A percentile compares a stretch with the other conserved stretches of the same genome.
phyloP scores from a whole-genome alignment of 64 coral and sea anemone species.

The Platygyra sinensis region DNA sequence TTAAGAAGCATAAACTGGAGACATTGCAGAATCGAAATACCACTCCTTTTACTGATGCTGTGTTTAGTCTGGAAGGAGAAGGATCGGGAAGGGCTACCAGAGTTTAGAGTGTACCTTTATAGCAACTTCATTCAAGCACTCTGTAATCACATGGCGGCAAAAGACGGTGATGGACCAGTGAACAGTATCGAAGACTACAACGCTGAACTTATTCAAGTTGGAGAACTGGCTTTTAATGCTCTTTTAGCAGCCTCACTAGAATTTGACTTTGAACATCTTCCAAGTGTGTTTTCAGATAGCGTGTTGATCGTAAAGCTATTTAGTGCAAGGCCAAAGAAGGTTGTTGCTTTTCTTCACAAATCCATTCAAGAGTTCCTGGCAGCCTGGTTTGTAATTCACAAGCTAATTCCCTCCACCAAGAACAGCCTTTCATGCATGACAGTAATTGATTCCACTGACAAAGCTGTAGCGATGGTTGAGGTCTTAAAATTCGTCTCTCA shows the following conservation, averaged over 20 bases:
- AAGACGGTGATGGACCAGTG: neutral
- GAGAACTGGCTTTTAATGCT: constrained; percentile 43
- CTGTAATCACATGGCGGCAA: neutral
- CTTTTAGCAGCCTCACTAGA: constrained; percentile 1
- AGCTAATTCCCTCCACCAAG: neutral
- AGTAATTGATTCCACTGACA: neutral
- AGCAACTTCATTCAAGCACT: neutral
- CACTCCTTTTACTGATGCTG: constrained; percentile 44
- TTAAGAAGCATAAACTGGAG: neutral
- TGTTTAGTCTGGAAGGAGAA: constrained; percentile 46
- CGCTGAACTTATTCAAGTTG: constrained; percentile 6
- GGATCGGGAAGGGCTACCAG: neutral
- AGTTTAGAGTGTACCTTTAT: constrained; percentile 19
- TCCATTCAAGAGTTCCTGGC: constrained; percentile 64
- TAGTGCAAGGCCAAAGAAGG: constrained; percentile 28
- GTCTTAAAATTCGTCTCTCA: neutral
- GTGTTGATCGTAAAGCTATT: neutral
- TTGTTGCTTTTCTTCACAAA: constrained; percentile 46
- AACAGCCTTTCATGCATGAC: neutral
- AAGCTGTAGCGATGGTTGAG: neutral
- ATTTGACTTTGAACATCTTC: neutral
- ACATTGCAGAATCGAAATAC: constrained; percentile 51
- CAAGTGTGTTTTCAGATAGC: neutral
- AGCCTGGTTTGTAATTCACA: constrained; percentile 30
- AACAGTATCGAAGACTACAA: neutral